Percentiles rank a stretch among this genome's conserved stretches.
These are phyloP conservation scores for Arothron firmamentum DNA, from an alignment of 2,113 vertebrate species.

Conservation along the genomic window DNA sequence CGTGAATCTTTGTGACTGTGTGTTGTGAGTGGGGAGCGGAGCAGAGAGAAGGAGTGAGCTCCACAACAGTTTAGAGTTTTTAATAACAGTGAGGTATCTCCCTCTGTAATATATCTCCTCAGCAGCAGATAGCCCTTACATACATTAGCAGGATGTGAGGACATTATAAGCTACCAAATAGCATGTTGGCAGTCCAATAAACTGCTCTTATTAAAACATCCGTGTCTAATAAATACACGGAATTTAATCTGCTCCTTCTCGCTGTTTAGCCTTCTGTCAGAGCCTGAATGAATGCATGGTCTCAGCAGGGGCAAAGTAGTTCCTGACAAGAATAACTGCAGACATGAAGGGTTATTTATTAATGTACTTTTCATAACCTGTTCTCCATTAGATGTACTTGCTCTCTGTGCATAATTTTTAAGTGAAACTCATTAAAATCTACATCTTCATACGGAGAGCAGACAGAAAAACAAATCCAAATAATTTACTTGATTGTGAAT, in stretches of 20 bases:
- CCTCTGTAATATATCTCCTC: conserved; percentile 51
- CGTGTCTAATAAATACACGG: conserved; percentile 51
- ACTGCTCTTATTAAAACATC: conserved; percentile 57
- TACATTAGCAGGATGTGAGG: conserved; percentile 38
- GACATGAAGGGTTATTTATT: conserved; percentile 61
- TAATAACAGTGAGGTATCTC: conserved; percentile 59
- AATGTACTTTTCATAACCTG: conserved; percentile 59
- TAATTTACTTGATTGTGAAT: conserved; percentile 55
- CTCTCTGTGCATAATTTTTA: conserved; percentile 57
- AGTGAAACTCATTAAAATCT: conserved; percentile 65
- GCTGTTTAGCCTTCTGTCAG: conserved; percentile 31
- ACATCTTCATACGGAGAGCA: conserved; percentile 61
- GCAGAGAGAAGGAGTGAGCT: conserved; percentile 47
- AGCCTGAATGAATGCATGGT: conserved; percentile 36
- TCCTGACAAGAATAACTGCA: conserved; percentile 53
- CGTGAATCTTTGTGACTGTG: too few relatives aligned
- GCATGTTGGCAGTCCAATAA: conserved; percentile 53
- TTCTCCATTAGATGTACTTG: conserved; percentile 47
- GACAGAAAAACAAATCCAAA: conserved; percentile 52
- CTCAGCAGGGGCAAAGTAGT: conserved; percentile 31
- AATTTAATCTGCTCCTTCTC: conserved; percentile 45
- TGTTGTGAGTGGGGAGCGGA: conserved; percentile 7
- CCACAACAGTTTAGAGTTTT: conserved; percentile 64
- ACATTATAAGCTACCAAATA: conserved; percentile 55
- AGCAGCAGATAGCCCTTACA: conserved; percentile 46